Evolutionary conservation across 2,888 invertebrate genomes (phyloP), one percentile per base, ranked within the genome.

Genomic region (Pachymerium ferrugineum): DNA sequence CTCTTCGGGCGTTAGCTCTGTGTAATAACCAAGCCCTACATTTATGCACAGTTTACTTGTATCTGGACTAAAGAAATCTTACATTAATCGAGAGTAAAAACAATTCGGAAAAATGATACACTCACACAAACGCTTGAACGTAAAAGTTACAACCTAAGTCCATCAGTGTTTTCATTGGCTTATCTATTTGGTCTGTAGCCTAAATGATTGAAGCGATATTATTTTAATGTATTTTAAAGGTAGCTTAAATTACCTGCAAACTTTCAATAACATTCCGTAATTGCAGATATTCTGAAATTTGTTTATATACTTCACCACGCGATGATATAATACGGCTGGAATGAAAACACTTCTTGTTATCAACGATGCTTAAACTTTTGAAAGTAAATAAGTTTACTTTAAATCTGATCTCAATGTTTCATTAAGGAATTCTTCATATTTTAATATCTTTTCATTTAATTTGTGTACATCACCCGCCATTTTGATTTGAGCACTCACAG

Each of bases 61-160:
- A 28, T 68, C 68, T 28, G 25, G 68, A 14, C 68, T 68, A 68
- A 68, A 68, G 25, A 68, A 68, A n/a, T n/a, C n/a, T n/a, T n/a
- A n/a, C n/a, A n/a, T n/a, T n/a, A n/a, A n/a, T n/a, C n/a, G n/a
- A n/a, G n/a, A n/a, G n/a, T 8, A 68, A 68, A 68, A 3, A 68
- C 19, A 68, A 3, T 25, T 14, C 8, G 10, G 10, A 25, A 25
- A 28, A 16, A 16, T 19, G 19, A 16, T 16, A 47, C 3, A 47
- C 2, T 47, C 22, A 47, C 47, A 47, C 47, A 47, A 47, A 47
- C 19, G 47, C 47, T 16, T 47, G 47, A 2, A 47, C 47, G 19
- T 47, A 47, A 47, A 47, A 47, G 22, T 47, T 22, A 47, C 47
- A 14, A 6, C 47, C 47, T 16, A 47, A 47, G 22, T 47, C n/a